Base-by-base conservation (phyloP, 2,888 invertebrate genomes). In the Azorinus chamasolen region DNA sequence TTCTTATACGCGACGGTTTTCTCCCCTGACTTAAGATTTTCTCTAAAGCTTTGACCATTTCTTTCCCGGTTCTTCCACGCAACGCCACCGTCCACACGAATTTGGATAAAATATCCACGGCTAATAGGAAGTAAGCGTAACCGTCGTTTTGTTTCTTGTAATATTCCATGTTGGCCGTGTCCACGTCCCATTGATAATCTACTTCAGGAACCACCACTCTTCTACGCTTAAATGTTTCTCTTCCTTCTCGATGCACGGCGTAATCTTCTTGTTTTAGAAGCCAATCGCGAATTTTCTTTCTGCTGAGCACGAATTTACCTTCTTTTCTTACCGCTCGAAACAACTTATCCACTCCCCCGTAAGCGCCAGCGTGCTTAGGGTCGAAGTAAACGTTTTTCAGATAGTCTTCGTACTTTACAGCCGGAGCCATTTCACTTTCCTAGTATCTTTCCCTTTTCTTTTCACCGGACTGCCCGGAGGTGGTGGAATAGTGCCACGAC, bases 261-360 rank as follows among this genome's bases (percentile, higher is more conserved):
- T 69, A 80, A 24, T 69, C 64, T 58, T 80, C 79, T 37, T 78
- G 79, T 72, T 68, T 77, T 61, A 70, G 41, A 37, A 80, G 51
- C 83, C 80, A 80, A n/a, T 83, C 61, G 12, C 58, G 64, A 45
- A 83, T 73, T 51, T 78, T 75, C 5, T 54, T 51, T 55, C 51
- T 55, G 12, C 70, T 46, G 5, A 76, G 22, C 24, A 73, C 78
- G 37, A 73, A 81, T 66, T 69, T 69, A 12, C 73, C 81, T 18
- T 76, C 74, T 61, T 81, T 77, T 48, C 64, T 71, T 32, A 78
- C 72, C 12, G 62, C 66, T 51, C 72, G 41, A 57, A 69, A 83
- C 32, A 83, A 54, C 65, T 83, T 83, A 16, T 81, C 66, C 2
- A 63, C 54, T 1, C 78, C 83, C 4, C 70, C 59, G 55, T 63